These are phyloP conservation scores for Drosophila pseudotalamancana DNA, from an alignment of 2,888 invertebrate species.

Conservation along the genomic window DNA sequence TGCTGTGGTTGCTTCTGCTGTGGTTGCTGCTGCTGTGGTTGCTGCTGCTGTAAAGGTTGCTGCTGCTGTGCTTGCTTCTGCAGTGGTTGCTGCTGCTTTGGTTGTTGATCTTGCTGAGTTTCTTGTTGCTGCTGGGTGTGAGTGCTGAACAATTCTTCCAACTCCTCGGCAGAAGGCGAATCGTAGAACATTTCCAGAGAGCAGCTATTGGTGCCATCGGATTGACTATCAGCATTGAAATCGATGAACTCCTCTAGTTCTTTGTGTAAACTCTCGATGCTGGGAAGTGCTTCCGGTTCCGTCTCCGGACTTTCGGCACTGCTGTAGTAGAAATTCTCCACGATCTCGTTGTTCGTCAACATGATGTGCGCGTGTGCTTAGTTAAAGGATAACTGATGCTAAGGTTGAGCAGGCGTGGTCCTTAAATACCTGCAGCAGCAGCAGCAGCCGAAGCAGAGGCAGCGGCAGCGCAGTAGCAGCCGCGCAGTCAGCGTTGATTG, in stretches of 20 bases:
- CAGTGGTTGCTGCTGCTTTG: no score
- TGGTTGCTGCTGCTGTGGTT: no score
- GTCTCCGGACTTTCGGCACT: constrained; percentile 37
- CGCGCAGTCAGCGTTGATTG: constrained; percentile 54
- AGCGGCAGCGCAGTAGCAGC: not conserved
- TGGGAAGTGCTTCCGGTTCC: constrained; percentile 36
- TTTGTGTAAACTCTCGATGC: constrained; percentile 32
- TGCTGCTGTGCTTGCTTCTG: no score
- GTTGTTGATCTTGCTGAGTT: constrained; percentile 25
- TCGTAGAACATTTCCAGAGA: constrained; percentile 50
- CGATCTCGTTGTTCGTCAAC: constrained; percentile 60
- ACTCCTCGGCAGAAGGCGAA: constrained; percentile 58
- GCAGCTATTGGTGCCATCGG: constrained; percentile 61
- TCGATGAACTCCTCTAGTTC: constrained; percentile 65
- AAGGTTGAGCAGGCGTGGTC: not conserved
- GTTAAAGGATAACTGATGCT: constrained; percentile 63
- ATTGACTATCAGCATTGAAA: constrained; percentile 58
- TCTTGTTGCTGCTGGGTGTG: constrained; percentile 34
- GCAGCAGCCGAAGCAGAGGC: not conserved
- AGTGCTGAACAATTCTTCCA: constrained; percentile 60
- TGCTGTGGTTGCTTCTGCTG: no score
- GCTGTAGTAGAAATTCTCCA: constrained; percentile 58
- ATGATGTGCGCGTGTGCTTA: constrained; percentile 38
- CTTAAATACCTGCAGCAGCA: constrained; percentile 48
- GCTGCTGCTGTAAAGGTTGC: no score